Evolutionary conservation across 2,888 invertebrate species (phyloP).

Genomic region (Diarsia brunnea): DNA sequence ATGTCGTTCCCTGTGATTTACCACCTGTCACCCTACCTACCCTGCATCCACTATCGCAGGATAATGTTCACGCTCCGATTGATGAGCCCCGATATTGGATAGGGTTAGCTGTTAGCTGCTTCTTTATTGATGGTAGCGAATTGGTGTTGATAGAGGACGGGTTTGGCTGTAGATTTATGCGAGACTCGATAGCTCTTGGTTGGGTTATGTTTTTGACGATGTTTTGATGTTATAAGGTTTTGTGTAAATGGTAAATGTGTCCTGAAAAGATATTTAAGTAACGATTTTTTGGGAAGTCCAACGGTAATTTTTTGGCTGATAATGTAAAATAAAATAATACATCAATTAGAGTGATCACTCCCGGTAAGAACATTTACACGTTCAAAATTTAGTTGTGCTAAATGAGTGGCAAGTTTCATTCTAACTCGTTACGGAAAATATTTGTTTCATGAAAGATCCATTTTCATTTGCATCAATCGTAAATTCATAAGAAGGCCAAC

Average conservation of each 20-base stretch:
- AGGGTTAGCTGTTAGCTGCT: conserved; percentile 62
- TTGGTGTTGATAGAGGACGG: conserved; percentile 45
- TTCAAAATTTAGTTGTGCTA: not conserved
- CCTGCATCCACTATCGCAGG: conserved; percentile 59
- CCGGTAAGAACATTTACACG: no score
- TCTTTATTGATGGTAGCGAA: conserved; percentile 61
- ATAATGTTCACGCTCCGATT: conserved; percentile 67
- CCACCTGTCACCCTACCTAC: conserved; percentile 73
- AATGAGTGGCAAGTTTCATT: not conserved
- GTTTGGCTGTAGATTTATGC: conserved; percentile 46
- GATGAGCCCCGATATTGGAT: conserved; percentile 65
- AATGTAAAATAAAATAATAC: no score
- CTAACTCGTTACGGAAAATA: not conserved
- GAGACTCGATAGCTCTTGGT: not conserved
- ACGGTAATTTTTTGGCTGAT: not conserved
- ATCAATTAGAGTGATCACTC: not conserved
- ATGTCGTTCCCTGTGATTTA: conserved; percentile 88
- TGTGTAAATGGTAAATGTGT: not conserved
- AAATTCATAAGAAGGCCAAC: no score
- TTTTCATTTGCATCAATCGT: not conserved
- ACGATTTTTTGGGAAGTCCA: not conserved
- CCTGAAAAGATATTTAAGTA: not conserved
- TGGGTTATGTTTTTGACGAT: not conserved
- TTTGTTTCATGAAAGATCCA: not conserved
- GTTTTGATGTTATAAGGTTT: no score